A percentile compares a stretch with the other conserved stretches of the same genome.
These are phyloP conservation scores for Acipenser oxyrinchus DNA, from an alignment of 2,797 vertebrate species.

Conservation along the genomic window DNA sequence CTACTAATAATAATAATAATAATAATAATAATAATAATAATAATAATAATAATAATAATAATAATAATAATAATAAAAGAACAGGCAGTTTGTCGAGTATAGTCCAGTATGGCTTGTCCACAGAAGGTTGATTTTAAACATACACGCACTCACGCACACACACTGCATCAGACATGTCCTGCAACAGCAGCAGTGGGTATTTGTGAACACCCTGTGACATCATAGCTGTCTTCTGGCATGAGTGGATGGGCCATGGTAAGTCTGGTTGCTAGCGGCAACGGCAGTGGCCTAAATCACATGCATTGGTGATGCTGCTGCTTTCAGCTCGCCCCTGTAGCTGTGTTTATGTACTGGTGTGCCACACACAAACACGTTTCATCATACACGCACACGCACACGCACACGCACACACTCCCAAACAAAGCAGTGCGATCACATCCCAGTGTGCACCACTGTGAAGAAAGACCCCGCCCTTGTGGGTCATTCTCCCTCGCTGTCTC, in stretches of 20 bases:
- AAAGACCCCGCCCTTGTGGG: too few relatives aligned
- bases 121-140: background rate
- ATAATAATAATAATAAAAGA: background rate
- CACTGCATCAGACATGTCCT: background rate
- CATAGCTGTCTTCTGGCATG: background rate
- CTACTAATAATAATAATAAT: too few relatives aligned
- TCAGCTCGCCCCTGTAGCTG: too few relatives aligned
- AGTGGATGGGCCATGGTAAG: background rate
- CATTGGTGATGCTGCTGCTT: too few relatives aligned
- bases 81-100: background rate
- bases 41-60: background rate
- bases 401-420: constrained; percentile 3
- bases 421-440: background rate
- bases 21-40: too few relatives aligned
- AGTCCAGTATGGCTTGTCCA: background rate
- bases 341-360: too few relatives aligned
- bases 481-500: too few relatives aligned
- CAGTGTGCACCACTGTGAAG: too few relatives aligned
- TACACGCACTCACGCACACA: background rate
- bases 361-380: too few relatives aligned
- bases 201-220: constrained; percentile 7
- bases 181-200: background rate
- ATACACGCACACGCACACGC: background rate
- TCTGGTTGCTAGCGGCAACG: background rate
- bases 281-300: too few relatives aligned